These are phyloP conservation scores for Rhynchonycteris naso DNA, from an alignment of 2,797 vertebrate genomes.

Conservation along the genomic window DNA sequence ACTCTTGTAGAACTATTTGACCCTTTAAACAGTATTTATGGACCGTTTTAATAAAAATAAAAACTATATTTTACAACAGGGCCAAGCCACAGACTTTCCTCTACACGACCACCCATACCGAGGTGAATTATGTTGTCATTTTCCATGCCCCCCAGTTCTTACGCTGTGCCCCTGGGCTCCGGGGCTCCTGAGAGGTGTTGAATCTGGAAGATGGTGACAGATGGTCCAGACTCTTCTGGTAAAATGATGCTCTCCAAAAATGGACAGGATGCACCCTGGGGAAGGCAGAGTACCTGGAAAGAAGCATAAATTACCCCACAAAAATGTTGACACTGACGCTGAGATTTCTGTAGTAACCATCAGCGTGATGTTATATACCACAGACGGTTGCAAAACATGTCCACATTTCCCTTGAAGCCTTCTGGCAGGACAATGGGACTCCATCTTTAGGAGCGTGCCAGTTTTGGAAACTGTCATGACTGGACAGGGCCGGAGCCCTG, in stretches of 20 bases:
- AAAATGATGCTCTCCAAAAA: slow-evolving; percentile 18
- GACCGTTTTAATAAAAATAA: not conserved
- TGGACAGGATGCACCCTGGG: not conserved
- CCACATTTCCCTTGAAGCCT: not conserved
- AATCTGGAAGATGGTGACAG: slow-evolving; percentile 3
- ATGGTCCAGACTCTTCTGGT: not conserved
- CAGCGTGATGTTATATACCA: not conserved
- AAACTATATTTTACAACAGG: not conserved
- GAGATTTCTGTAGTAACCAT: not conserved
- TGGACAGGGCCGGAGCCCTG: not conserved
- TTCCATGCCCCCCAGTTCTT: not conserved
- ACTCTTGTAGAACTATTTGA: not conserved
- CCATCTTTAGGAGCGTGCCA: not conserved
- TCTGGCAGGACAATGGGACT: not conserved
- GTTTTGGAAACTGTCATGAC: not conserved
- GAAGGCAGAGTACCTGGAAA: not conserved
- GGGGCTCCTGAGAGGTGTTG: slow-evolving; percentile 13
- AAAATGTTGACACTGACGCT: slow-evolving; percentile 26
- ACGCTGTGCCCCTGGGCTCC: too few species aligned
- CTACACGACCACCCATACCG: not conserved
- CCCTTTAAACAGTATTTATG: not conserved
- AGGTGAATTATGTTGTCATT: not conserved
- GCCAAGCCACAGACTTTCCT: not conserved
- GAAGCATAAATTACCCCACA: slow-evolving; percentile 17
- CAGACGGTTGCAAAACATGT: not conserved